Evolutionary conservation across 2,888 invertebrate species (phyloP).

Genomic region (Drosophila siamana): DNA sequence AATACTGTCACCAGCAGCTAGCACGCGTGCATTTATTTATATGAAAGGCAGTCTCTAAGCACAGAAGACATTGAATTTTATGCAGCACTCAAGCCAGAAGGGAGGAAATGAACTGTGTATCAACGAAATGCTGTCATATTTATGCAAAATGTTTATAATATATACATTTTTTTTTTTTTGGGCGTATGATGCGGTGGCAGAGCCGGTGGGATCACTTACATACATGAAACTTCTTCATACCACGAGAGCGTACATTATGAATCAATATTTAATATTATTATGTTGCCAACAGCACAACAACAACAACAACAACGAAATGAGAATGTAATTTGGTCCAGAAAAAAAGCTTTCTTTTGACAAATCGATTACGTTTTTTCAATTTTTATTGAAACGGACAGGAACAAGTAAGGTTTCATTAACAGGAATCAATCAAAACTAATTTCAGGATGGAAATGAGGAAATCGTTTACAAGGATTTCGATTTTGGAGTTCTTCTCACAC

Average conservation of each 20-base stretch:
- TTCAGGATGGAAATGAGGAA: background rate
- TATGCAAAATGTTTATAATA: conserved; percentile 7
- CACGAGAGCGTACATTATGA: background rate
- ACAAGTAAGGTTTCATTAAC: background rate
- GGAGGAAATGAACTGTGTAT: background rate
- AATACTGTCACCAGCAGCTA: background rate
- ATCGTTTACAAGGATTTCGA: background rate
- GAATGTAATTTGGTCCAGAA: background rate
- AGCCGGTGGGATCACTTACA: background rate
- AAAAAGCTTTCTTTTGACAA: background rate
- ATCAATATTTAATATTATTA: conserved; percentile 2
- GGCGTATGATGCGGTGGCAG: background rate
- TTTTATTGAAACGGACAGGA: background rate
- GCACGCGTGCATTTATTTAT: background rate
- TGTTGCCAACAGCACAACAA: background rate
- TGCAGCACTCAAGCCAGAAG: background rate
- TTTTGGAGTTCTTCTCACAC: background rate
- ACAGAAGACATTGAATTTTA: background rate
- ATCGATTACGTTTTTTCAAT: background rate
- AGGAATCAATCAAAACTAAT: background rate
- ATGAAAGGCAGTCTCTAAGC: background rate
- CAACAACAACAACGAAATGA: background rate
- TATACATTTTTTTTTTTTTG: background rate
- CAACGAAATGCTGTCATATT: background rate
- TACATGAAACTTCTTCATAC: background rate